Evolutionary conservation across 35 echinoderm and acorn worm genomes (phyloP).

Genomic region (Strongylocentrotus purpuratus): DNA sequence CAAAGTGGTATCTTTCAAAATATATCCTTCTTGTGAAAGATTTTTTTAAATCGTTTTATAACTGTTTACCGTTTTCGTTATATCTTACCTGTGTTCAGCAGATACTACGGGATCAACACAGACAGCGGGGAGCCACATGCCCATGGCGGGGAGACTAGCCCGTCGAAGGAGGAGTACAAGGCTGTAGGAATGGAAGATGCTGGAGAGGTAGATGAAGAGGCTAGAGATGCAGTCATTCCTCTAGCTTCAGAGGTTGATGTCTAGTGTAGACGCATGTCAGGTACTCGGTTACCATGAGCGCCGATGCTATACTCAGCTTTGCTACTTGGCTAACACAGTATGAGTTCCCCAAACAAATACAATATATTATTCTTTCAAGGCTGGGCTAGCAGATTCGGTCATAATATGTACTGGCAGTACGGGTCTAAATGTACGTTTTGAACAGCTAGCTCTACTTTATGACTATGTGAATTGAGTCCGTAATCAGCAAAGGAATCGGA

Average conservation of each 20-base stretch:
- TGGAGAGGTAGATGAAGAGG: slow-evolving; percentile 24
- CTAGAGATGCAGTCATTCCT: not conserved
- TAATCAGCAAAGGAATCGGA: no score
- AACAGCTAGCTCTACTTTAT: no score
- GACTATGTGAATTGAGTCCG: no score
- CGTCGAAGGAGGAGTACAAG: slow-evolving; percentile 44
- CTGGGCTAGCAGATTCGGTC: not conserved
- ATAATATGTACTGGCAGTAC: no score
- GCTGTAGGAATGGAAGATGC: slow-evolving; percentile 35
- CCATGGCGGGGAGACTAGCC: slow-evolving; percentile 37
- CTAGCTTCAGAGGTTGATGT: slow-evolving; percentile 39
- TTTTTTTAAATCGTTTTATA: not conserved
- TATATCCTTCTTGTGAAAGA: no score
- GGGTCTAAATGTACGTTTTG: no score
- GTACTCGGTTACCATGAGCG: not conserved
- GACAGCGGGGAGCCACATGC: slow-evolving; percentile 39
- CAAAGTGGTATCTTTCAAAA: no score
- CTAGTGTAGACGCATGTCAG: not conserved
- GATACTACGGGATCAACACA: slow-evolving; percentile 47
- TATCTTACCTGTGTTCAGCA: not conserved
- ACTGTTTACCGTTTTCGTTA: not conserved
- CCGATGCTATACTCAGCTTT: not conserved
- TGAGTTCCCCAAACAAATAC: not conserved
- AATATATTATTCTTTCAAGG: not conserved
- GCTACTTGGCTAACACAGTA: not conserved